A percentile compares a stretch with the other conserved stretches of the same genome.
phyloP scores from a whole-genome alignment of 2,888 invertebrate species.

The Lypha dubia region DNA sequence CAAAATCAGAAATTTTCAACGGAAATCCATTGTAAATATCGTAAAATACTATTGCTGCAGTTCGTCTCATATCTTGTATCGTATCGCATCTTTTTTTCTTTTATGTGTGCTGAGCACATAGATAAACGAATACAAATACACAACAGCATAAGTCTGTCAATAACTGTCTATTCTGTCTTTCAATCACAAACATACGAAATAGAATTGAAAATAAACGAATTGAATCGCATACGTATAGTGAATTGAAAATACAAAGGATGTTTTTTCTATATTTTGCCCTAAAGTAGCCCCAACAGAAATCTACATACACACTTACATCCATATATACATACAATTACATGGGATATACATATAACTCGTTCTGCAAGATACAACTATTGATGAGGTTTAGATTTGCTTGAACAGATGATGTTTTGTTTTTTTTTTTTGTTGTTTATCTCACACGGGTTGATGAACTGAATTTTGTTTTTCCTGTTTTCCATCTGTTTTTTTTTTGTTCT shows the following conservation, averaged over 20 bases:
- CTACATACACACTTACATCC: not conserved
- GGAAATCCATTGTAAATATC: conserved; percentile 63
- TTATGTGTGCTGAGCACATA: not conserved
- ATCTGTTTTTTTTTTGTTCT: not conserved
- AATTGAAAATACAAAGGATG: conserved; percentile 30
- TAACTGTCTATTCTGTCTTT: conserved; percentile 70
- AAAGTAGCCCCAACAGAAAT: not conserved
- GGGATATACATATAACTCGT: no score
- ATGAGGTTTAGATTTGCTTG: conserved; percentile 40
- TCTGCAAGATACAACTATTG: conserved; percentile 5
- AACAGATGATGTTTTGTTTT: conserved; percentile 17
- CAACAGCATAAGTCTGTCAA: conserved; percentile 71
- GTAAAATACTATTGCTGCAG: no score
- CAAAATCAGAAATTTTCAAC: conserved; percentile 58
- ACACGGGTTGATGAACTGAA: conserved; percentile 67
- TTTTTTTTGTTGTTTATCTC: no score
- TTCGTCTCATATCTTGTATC: conserved; percentile 3
- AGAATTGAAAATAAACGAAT: conserved; percentile 55
- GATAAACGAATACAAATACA: conserved; percentile 46
- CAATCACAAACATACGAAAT: conserved; percentile 61
- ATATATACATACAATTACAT: no score
- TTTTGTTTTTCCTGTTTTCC: conserved; percentile 28
- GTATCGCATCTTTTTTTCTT: no score
- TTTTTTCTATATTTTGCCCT: not conserved
- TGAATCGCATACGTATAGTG: conserved; percentile 34